Conservation (phyloP, 2,888 invertebrate genomes). For the Oxytorus armatus region DNA sequence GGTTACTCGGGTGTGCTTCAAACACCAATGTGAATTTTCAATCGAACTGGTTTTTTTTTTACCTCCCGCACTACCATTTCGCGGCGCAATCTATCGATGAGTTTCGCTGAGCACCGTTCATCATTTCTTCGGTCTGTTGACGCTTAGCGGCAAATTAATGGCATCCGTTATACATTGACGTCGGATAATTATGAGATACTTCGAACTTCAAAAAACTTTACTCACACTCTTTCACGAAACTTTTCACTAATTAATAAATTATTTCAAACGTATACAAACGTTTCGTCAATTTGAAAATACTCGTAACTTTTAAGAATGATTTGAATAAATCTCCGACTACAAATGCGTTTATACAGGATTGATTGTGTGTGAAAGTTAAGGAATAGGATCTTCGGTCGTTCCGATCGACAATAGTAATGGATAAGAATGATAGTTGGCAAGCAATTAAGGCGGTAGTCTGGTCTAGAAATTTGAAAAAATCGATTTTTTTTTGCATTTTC, state of each 20-base stretch:
- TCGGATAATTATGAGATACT: neutral
- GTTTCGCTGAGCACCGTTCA: neutral
- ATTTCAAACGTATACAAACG: neutral
- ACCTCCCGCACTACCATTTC: neutral
- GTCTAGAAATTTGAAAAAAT: too few relatives aligned
- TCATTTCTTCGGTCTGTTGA: neutral
- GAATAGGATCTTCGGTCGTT: neutral
- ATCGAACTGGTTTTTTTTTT: neutral
- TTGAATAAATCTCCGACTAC: neutral
- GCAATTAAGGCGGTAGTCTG: too few relatives aligned
- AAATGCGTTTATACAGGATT: neutral
- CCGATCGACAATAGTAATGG: neutral
- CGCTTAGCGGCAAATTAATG: conserved; percentile 2
- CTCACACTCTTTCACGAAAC: conserved; percentile 1
- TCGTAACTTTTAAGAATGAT: neutral
- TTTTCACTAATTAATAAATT: conserved; percentile 2
- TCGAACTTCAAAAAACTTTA: neutral
- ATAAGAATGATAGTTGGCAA: neutral
- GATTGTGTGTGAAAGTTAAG: neutral
- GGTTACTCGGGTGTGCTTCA: conserved; percentile 83
- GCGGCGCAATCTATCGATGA: neutral
- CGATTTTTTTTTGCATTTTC: too few relatives aligned
- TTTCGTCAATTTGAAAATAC: neutral
- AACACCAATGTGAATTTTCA: conserved; percentile 76
- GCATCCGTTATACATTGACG: neutral